phyloP scores from a whole-genome alignment of 1,140 invertebrate species.

The Drosophila oshimai region DNA sequence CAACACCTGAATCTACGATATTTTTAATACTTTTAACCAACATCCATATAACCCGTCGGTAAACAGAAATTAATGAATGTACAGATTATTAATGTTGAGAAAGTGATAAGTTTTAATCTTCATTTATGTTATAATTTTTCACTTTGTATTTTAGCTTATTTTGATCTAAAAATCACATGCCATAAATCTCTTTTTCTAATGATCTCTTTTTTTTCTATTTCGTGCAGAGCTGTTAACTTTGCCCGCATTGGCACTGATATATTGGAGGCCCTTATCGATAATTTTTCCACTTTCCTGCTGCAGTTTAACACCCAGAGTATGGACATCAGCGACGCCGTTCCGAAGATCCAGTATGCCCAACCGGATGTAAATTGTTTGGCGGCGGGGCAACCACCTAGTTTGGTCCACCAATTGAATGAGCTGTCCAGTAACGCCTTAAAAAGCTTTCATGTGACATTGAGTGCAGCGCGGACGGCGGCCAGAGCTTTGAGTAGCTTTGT shows the following conservation, averaged over 20 bases:
- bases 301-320: slow-evolving; percentile 72
- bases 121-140: no score
- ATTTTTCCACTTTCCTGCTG: slow-evolving; percentile 65
- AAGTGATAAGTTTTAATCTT: no score
- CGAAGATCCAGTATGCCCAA: slow-evolving; percentile 56
- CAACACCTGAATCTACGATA: no score
- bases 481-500: slow-evolving; percentile 66
- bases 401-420: slow-evolving; percentile 51
- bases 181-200: background rate
- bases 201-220: background rate
- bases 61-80: no score
- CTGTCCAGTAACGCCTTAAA: slow-evolving; percentile 61
- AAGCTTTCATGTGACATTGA: slow-evolving; percentile 73
- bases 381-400: slow-evolving; percentile 46
- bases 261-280: slow-evolving; percentile 69
- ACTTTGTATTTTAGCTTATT: no score
- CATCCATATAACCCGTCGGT: no score
- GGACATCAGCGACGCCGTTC: slow-evolving; percentile 43
- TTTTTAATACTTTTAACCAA: no score
- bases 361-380: slow-evolving; percentile 66
- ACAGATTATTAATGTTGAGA: no score
- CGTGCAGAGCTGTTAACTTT: slow-evolving; percentile 70
- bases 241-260: slow-evolving; percentile 80
- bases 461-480: slow-evolving; percentile 69
- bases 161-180: no score